Evolutionary conservation across 2,888 invertebrate species (phyloP).

Genomic region (Troides helena): DNA sequence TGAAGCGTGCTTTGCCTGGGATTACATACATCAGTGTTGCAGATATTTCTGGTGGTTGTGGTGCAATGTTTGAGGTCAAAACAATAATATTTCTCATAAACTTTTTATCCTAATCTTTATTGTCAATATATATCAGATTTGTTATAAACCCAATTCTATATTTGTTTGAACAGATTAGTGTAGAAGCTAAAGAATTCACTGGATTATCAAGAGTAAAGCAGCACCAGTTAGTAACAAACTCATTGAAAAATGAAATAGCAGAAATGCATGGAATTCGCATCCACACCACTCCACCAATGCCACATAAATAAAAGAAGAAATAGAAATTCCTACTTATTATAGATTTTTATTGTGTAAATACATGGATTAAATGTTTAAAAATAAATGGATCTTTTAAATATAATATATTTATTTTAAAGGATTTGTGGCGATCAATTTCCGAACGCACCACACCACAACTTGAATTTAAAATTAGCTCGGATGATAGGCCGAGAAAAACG

Average conservation of each 20-base stretch:
- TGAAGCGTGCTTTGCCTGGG: slow-evolving; percentile 78
- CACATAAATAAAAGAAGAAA: slow-evolving; percentile 21
- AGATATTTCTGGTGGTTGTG: slow-evolving; percentile 90
- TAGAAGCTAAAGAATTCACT: slow-evolving; percentile 85
- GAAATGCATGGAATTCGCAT: slow-evolving; percentile 92
- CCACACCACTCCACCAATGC: slow-evolving; percentile 80
- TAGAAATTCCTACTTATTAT: too few species aligned
- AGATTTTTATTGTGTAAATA: too few species aligned
- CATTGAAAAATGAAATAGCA: slow-evolving; percentile 87
- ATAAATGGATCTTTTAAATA: too few species aligned
- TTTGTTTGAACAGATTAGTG: slow-evolving; percentile 61
- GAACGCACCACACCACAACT: too few species aligned
- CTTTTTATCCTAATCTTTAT: too few species aligned
- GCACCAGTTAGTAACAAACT: slow-evolving; percentile 86
- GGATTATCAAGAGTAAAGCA: slow-evolving; percentile 86
- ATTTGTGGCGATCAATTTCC: too few species aligned
- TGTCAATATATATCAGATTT: too few species aligned
- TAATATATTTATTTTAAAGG: too few species aligned
- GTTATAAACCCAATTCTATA: background rate
- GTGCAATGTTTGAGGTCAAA: slow-evolving; percentile 87
- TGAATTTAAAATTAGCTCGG: too few species aligned
- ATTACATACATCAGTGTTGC: slow-evolving; percentile 83
- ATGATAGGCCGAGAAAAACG: too few species aligned
- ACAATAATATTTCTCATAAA: background rate
- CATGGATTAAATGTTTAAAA: too few species aligned